Conservation (phyloP, 2,113 vertebrate species). For the Muscicapa adusta region DNA sequence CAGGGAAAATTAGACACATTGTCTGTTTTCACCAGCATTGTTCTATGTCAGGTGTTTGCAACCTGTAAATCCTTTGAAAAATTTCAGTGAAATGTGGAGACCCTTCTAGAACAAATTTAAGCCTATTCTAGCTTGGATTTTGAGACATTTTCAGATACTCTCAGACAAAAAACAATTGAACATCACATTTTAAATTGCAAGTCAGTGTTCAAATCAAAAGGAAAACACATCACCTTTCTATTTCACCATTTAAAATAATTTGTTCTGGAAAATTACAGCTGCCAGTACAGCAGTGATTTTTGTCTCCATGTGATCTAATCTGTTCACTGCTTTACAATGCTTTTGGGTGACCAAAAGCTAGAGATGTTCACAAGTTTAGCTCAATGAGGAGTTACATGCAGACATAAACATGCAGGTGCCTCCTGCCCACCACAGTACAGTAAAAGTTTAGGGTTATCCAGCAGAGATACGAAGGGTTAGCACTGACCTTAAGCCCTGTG, state of each 20-base stretch:
- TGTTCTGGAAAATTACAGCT: not conserved
- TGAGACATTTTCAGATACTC: not conserved
- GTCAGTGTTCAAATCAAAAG: not conserved
- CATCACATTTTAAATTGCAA: not conserved
- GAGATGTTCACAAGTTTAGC: not conserved
- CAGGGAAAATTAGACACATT: not conserved
- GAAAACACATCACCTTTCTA: not conserved
- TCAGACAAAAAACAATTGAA: not conserved
- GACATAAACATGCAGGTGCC: not conserved
- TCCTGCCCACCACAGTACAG: not conserved
- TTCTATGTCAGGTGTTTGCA: not conserved
- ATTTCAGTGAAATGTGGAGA: not conserved
- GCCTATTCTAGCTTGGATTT: not conserved
- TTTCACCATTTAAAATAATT: not conserved
- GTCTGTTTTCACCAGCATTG: not conserved
- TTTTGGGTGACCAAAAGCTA: not conserved
- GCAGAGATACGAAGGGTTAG: not conserved
- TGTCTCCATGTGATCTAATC: not conserved
- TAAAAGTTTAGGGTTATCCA: not conserved
- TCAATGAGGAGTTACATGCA: not conserved
- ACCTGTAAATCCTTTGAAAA: not conserved
- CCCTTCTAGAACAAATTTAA: not conserved
- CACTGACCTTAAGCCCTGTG: not conserved
- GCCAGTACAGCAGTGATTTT: not conserved
- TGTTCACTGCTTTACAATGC: not conserved